A percentile compares a stretch with the other conserved stretches of the same genome.
Evolutionary conservation across 2,888 invertebrate genomes (phyloP).

Genomic region (Drosophila ustulata): DNA sequence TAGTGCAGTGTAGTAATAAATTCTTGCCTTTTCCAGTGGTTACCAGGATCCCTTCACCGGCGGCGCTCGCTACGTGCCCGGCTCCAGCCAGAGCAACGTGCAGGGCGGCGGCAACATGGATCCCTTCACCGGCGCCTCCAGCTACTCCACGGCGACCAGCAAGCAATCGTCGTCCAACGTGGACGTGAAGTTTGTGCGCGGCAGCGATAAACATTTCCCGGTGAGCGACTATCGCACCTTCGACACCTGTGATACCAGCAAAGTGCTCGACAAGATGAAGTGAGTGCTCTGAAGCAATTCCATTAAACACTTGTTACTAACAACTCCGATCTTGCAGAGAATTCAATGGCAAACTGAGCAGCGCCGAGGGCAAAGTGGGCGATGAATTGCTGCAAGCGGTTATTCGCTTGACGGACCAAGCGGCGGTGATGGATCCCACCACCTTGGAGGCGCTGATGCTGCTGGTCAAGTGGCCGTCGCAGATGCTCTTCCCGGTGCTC

Average conservation of each 20-base stretch:
- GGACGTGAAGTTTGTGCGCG: slow-evolving; percentile 77
- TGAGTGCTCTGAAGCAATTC: slow-evolving; percentile 39
- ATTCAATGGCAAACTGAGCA: slow-evolving; percentile 88
- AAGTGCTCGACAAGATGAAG: slow-evolving; percentile 90
- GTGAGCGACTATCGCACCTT: slow-evolving; percentile 88
- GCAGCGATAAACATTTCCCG: slow-evolving; percentile 84
- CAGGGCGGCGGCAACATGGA: slow-evolving; percentile 86
- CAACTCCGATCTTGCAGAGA: slow-evolving; percentile 85
- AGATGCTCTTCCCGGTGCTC: slow-evolving; percentile 94
- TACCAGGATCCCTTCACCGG: slow-evolving; percentile 90
- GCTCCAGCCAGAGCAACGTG: slow-evolving; percentile 76
- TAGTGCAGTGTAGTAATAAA: neutral
- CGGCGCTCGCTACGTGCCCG: slow-evolving; percentile 88
- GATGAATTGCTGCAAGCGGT: slow-evolving; percentile 84
- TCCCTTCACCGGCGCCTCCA: slow-evolving; percentile 89
- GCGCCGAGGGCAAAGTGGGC: slow-evolving; percentile 70
- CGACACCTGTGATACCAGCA: slow-evolving; percentile 91
- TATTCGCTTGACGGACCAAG: slow-evolving; percentile 87
- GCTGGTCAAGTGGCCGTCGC: slow-evolving; percentile 85
- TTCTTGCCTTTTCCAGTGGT: slow-evolving; percentile 66
- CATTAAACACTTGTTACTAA: neutral
- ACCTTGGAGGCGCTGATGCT: slow-evolving; percentile 83
- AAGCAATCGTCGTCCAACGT: slow-evolving; percentile 49
- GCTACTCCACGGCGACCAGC: slow-evolving; percentile 88
- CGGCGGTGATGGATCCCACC: slow-evolving; percentile 82